These are phyloP conservation scores for Ianthella basta DNA, from an alignment of 37 sponge, comb jelly and placozoan species.

Conservation along the genomic window DNA sequence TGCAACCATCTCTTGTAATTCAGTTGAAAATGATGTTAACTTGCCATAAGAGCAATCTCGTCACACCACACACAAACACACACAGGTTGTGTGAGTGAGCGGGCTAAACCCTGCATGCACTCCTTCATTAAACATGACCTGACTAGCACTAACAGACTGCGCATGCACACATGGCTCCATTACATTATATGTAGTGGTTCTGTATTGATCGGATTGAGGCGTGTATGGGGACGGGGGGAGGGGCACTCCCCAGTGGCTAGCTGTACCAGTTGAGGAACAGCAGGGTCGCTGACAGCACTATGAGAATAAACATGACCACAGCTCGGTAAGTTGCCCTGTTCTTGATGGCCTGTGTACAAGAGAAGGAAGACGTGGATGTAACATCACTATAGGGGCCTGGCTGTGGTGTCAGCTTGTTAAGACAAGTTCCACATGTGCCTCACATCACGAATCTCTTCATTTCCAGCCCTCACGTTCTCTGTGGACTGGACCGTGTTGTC, in stretches of 20 bases:
- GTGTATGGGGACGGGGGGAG: too few species aligned
- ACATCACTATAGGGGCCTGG: neutral
- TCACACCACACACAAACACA: too few species aligned
- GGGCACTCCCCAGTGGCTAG: conserved; percentile 25
- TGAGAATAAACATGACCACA: conserved; percentile 86
- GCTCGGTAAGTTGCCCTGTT: conserved; percentile 86
- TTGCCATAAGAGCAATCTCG: too few species aligned
- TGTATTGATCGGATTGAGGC: too few species aligned
- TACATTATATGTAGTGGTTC: too few species aligned
- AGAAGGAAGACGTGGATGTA: neutral
- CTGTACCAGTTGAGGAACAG: conserved; percentile 94
- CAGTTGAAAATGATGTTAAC: too few species aligned
- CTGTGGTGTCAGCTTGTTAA: neutral
- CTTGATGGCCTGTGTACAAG: conserved; percentile 81
- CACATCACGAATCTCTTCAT: conserved; percentile 79
- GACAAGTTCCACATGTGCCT: neutral
- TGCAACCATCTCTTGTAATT: too few species aligned
- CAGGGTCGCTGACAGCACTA: conserved; percentile 79
- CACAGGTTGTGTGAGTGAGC: too few species aligned
- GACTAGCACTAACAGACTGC: neutral
- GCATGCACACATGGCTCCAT: too few species aligned
- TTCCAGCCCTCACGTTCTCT: conserved; percentile 79
- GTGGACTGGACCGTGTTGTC: conserved; percentile 51
- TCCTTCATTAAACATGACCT: neutral
- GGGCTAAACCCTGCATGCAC: too few species aligned